phyloP scores from a whole-genome alignment of 1,140 invertebrate species.

The Vanessa tameamea region DNA sequence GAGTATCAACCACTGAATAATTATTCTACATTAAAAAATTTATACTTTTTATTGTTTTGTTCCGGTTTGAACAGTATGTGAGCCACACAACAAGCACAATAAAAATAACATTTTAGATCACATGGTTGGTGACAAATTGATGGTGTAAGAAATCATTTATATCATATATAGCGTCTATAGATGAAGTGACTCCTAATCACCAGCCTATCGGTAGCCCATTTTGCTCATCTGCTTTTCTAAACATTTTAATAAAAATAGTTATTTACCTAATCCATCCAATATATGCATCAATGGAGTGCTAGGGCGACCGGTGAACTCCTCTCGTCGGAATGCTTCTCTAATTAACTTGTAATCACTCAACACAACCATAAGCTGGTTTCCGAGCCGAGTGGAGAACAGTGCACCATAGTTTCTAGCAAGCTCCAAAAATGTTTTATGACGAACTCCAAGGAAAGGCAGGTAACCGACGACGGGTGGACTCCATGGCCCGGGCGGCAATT shows the following conservation, averaged over 20 bases:
- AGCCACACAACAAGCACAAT: too few relatives aligned
- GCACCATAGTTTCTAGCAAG: slow-evolving; percentile 89
- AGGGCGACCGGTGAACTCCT: slow-evolving; percentile 93
- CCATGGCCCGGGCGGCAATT: slow-evolving; percentile 91
- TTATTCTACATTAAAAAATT: too few relatives aligned
- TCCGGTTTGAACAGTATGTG: too few relatives aligned
- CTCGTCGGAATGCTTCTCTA: slow-evolving; percentile 89
- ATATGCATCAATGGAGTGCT: slow-evolving; percentile 91
- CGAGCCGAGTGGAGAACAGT: slow-evolving; percentile 90
- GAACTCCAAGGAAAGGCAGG: slow-evolving; percentile 88
- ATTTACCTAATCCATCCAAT: slow-evolving; percentile 93
- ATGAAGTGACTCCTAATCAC: too few relatives aligned
- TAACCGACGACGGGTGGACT: slow-evolving; percentile 91
- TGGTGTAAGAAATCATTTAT: too few relatives aligned
- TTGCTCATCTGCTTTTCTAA: background rate
- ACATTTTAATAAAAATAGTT: background rate
- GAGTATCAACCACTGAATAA: too few relatives aligned
- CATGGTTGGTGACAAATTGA: too few relatives aligned
- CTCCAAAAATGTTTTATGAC: slow-evolving; percentile 89
- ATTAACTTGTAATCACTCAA: slow-evolving; percentile 92
- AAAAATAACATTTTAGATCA: too few relatives aligned
- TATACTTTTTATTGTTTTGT: too few relatives aligned
- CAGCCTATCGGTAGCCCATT: too few relatives aligned
- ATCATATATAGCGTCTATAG: too few relatives aligned
- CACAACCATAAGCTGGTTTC: slow-evolving; percentile 90